Base-by-base conservation (phyloP, 2,888 invertebrate species). In the Scaptomyza parva region DNA sequence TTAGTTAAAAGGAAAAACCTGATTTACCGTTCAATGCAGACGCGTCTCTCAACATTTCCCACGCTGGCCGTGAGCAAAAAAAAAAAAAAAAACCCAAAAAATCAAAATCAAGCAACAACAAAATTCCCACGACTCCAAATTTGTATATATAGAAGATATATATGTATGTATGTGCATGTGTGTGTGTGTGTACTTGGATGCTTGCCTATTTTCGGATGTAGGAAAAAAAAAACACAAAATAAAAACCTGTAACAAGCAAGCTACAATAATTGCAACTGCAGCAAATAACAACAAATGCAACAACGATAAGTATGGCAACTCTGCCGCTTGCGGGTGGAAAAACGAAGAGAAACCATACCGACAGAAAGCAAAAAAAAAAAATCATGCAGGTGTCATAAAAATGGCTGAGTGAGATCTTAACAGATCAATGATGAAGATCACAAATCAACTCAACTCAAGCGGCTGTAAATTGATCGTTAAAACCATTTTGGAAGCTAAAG, bases 41-140 rank as follows among this genome's bases (percentile, higher is more conserved):
- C 74, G 76, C 75, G 60, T 74, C 72, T 55, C 76, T 73, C 3
- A 81, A 80, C 72, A 84, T 76, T 87, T 87, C 86, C 88, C 86
- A 87, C 86, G 88, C 84, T 78, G 72, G 78, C 76, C 73, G 54
- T 65, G 54, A 70, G 74, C 66, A 48, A 61, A 74, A 73, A 69
- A 60, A 54, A 68, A 50, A 64, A 71, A 65, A 8, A 17, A 37
- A 37, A 30, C 30, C 0, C 3, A 28, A 14, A 35, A 35, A 35
- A 35, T 35, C 67, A 63, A 55, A 62, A 45, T 40, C 53, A 40
- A 44, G 35, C 53, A 45, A 45, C 45, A 45, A 45, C 45, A 72
- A 78, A 88, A 80, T 88, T 88, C 88, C 89, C 88, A 88, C 88
- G 88, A 78, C 85, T 79, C 88, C 85, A 88, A 89, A 88, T 88